Evolutionary conservation across 2,888 invertebrate species (phyloP).

Genomic region (Heteromurus nitidus): DNA sequence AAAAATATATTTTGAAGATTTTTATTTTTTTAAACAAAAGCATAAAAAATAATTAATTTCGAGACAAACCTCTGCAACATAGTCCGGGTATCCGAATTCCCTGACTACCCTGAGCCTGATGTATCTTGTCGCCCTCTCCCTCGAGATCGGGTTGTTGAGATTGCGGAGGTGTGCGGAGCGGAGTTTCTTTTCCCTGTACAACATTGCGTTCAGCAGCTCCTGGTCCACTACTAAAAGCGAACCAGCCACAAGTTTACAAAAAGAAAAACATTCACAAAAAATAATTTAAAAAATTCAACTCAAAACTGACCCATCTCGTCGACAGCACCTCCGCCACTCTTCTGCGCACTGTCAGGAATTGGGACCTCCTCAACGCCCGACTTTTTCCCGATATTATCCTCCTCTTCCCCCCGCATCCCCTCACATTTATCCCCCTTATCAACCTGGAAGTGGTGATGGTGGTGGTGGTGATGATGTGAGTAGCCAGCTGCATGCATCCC

Average conservation of each 20-base stretch:
- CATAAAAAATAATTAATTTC: neutral
- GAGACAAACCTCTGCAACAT: slow-evolving; percentile 82
- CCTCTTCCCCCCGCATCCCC: slow-evolving; percentile 10
- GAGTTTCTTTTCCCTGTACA: slow-evolving; percentile 89
- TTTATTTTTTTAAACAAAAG: neutral
- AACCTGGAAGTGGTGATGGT: slow-evolving; percentile 18
- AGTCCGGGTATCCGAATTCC: slow-evolving; percentile 95
- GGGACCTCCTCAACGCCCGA: neutral
- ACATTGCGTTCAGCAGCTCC: slow-evolving; percentile 85
- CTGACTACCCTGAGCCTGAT: slow-evolving; percentile 92
- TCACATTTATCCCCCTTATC: neutral
- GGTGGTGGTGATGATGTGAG: neutral
- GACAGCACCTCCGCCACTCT: neutral
- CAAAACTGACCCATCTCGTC: too few relatives aligned
- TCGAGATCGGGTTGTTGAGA: slow-evolving; percentile 84
- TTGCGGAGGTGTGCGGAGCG: slow-evolving; percentile 88
- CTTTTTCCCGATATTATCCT: neutral
- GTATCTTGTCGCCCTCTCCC: slow-evolving; percentile 85
- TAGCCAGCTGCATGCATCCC: neutral
- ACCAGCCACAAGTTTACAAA: too few relatives aligned
- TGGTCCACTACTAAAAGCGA: slow-evolving; percentile 85
- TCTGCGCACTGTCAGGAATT: slow-evolving; percentile 15
- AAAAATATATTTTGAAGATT: neutral
- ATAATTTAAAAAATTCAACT: neutral
- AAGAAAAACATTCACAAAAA: slow-evolving; percentile 36